Evolutionary conservation across 1,140 invertebrate species (phyloP).

Genomic region (Drosophila nannoptera): DNA sequence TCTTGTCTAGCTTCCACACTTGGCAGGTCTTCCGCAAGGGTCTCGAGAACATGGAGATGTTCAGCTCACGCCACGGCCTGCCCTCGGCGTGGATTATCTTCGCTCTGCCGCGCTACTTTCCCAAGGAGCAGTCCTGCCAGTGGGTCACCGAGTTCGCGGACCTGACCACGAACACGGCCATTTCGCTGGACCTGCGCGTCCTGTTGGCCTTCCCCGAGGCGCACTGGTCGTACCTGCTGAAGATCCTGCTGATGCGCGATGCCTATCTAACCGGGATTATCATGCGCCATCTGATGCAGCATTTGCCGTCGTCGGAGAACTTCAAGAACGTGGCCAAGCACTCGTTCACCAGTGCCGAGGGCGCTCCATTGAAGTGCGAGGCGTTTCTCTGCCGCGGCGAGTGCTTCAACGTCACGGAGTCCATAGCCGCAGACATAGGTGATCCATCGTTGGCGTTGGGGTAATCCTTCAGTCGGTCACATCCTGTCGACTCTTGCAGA

Average conservation of each 20-base stretch:
- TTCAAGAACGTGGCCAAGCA: slow-evolving; percentile 74
- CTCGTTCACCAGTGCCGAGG: slow-evolving; percentile 65
- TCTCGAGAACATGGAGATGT: slow-evolving; percentile 80
- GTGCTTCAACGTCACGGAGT: slow-evolving; percentile 75
- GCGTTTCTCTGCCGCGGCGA: slow-evolving; percentile 84
- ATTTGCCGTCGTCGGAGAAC: slow-evolving; percentile 74
- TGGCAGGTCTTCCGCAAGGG: slow-evolving; percentile 82
- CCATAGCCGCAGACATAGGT: slow-evolving; percentile 66
- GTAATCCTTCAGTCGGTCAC: neutral
- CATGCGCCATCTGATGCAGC: slow-evolving; percentile 76
- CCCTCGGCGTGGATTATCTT: slow-evolving; percentile 85
- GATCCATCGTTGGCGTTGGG: neutral
- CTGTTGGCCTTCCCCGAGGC: slow-evolving; percentile 87
- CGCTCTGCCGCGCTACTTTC: slow-evolving; percentile 83
- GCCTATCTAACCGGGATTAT: slow-evolving; percentile 80
- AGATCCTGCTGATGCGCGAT: slow-evolving; percentile 85
- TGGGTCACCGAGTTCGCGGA: slow-evolving; percentile 80
- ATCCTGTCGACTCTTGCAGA: slow-evolving; percentile 18
- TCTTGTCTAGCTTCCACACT: neutral
- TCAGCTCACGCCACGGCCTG: slow-evolving; percentile 79
- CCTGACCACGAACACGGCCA: slow-evolving; percentile 81
- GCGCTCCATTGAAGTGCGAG: slow-evolving; percentile 80
- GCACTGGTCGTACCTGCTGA: slow-evolving; percentile 86
- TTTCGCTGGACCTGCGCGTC: slow-evolving; percentile 85
- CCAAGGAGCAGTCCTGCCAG: slow-evolving; percentile 77